These are phyloP conservation scores for Callopanchax toddi DNA, from an alignment of 2,113 vertebrate species.

Conservation along the genomic window DNA sequence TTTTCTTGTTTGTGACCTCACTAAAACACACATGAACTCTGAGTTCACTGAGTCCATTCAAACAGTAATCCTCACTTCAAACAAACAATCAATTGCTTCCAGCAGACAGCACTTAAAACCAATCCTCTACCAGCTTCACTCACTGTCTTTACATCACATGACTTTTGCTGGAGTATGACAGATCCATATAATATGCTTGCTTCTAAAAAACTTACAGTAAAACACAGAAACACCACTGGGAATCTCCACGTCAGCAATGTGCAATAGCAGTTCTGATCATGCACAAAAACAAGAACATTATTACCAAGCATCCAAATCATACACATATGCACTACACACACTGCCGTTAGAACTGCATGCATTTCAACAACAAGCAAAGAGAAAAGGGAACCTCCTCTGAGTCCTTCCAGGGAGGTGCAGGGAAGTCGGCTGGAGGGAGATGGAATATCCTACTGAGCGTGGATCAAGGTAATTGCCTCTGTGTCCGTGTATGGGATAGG, in stretches of 20 bases:
- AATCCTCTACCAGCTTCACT: slow-evolving; percentile 21
- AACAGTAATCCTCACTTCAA: slow-evolving; percentile 60
- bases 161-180: background rate
- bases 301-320: slow-evolving; percentile 21
- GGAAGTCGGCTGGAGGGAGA: slow-evolving; percentile 60
- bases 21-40: slow-evolving; percentile 29
- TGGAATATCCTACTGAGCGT: slow-evolving; percentile 63
- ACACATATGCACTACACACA: slow-evolving; percentile 14
- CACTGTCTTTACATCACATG: slow-evolving; percentile 1
- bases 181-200: slow-evolving; percentile 10
- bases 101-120: slow-evolving; percentile 37
- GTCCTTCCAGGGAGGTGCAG: slow-evolving; percentile 63
- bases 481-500: slow-evolving; percentile 63
- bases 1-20: slow-evolving; percentile 55
- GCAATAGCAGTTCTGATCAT: slow-evolving; percentile 2
- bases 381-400: slow-evolving; percentile 28
- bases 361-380: slow-evolving; percentile 37
- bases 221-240: slow-evolving; percentile 10
- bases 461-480: slow-evolving; percentile 73
- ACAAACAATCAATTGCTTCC: slow-evolving; percentile 42
- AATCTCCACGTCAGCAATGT: slow-evolving; percentile 10
- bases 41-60: slow-evolving; percentile 57
- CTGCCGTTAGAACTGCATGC: slow-evolving; percentile 30
- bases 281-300: slow-evolving; percentile 9
- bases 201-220: slow-evolving; percentile 17